These are phyloP conservation scores for Corythornis leucogaster DNA, from an alignment of 2,797 vertebrate genomes.

Conservation along the genomic window DNA sequence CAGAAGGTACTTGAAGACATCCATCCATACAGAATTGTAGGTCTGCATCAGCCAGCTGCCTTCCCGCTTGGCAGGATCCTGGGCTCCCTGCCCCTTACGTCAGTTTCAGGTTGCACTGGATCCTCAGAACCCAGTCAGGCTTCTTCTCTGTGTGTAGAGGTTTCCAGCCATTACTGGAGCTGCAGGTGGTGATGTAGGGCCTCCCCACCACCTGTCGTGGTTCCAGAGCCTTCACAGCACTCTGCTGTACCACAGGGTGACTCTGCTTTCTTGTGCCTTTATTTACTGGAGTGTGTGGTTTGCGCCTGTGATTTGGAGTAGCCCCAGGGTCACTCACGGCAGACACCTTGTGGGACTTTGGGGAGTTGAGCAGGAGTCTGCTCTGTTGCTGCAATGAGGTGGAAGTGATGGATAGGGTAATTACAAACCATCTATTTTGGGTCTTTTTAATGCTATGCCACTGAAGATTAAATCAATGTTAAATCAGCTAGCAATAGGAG, in stretches of 20 bases:
- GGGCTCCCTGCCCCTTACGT: background rate
- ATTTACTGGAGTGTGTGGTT: background rate
- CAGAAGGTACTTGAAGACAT: accelerated
- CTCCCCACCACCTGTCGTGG: too few relatives aligned
- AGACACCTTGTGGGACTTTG: accelerated
- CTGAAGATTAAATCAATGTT: constrained; percentile 14
- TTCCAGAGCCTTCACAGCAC: too few relatives aligned
- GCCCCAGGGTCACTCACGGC: accelerated
- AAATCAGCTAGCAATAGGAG: background rate
- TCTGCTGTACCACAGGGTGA: accelerated
- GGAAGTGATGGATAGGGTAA: background rate
- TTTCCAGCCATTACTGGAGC: accelerated
- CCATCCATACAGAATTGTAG: accelerated
- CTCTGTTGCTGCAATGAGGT: background rate
- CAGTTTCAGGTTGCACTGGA: background rate
- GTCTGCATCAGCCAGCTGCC: background rate
- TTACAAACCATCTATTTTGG: background rate
- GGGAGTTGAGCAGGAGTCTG: background rate
- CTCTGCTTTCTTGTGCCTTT: background rate
- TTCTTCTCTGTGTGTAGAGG: accelerated
- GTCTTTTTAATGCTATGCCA: background rate
- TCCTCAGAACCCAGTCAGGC: accelerated
- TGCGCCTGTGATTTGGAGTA: background rate
- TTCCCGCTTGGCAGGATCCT: accelerated
- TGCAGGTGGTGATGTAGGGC: accelerated